Base-by-base conservation (phyloP, 2,888 invertebrate genomes). In the Cetonia aurata region DNA sequence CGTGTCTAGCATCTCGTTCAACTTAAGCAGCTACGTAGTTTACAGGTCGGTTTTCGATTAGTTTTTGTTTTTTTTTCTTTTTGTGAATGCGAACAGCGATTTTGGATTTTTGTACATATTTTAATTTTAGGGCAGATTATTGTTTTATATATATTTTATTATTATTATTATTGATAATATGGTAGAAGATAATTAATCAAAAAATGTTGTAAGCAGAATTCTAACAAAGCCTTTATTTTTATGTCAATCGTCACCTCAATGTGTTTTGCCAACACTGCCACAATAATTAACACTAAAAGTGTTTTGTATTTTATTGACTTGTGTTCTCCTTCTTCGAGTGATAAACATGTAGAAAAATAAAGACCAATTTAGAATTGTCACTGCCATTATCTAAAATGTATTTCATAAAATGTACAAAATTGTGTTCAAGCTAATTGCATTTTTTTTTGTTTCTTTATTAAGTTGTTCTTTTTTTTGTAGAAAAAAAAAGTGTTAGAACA, bases 311-410 rank as follows among this genome's bases (percentile, higher is more conserved):
- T 25, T 25, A 4, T 4, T 25, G 4, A 25, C 4, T 25, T 25
- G 25, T 25, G 25, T 25, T 25, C 25, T 25, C n/a, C n/a, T n/a
- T n/a, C 25, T 25, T 25, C 25, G 25, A 25, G 25, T 25, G 25
- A 25, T 25, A 25, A 25, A 19, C 37, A 44, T 17, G 42, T 53
- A 33, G 19, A 67, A 46, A 70, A 70, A 70, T 66, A 67, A 69
- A 71, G 65, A n/a, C 68, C 42, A 31, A 6, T 19, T 57, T 67
- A 50, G 67, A 37, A 59, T 70, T 70, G 53, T 52, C 72, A 72
- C 72, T 72, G 72, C 72, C 72, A 71, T 69, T 67, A 52, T 55
- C 55, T 15, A 25, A 25, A 25, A 56, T 70, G 10, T 17, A 50
- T 50, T 50, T 50, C 19, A 1, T 65, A 48, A 9, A 33, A 41